Evolutionary conservation across 1,140 invertebrate species (phyloP).

Genomic region (Neodiprion virginianus): DNA sequence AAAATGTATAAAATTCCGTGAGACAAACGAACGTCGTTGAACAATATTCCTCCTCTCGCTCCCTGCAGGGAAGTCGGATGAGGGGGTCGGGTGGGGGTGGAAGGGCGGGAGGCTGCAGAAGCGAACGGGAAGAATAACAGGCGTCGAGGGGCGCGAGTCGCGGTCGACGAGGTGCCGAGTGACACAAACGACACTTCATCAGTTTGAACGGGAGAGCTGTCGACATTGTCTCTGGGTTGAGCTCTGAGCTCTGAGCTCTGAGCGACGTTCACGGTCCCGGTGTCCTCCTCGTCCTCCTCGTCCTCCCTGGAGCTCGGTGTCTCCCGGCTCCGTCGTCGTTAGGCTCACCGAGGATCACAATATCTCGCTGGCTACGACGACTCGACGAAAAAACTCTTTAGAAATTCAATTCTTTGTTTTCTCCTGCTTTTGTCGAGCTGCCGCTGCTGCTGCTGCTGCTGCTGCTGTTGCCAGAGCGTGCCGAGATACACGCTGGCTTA

Average conservation of each 20-base stretch:
- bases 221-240: conserved; percentile 44
- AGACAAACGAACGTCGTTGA: neutral
- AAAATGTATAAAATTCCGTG: too few species aligned
- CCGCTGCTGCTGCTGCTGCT: too few species aligned
- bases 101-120: conserved; percentile 9
- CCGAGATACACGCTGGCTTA: too few species aligned
- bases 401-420: conserved; percentile 49
- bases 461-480: too few species aligned
- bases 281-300: conserved; percentile 30
- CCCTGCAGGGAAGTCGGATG: neutral
- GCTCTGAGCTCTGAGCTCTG: neutral
- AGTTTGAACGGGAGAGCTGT: conserved; percentile 40
- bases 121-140: neutral
- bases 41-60: neutral
- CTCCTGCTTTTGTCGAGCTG: neutral
- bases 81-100: conserved; percentile 15
- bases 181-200: conserved; percentile 51
- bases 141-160: neutral
- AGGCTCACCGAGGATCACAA: conserved; percentile 34
- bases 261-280: too few species aligned
- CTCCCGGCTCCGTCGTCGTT: conserved; percentile 46
- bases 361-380: conserved; percentile 22
- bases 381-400: conserved; percentile 39
- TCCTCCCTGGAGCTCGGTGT: conserved; percentile 36
- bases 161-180: conserved; percentile 25